Evolutionary conservation across 2,888 invertebrate species (phyloP).

Genomic region (Chymomyza caudatula): DNA sequence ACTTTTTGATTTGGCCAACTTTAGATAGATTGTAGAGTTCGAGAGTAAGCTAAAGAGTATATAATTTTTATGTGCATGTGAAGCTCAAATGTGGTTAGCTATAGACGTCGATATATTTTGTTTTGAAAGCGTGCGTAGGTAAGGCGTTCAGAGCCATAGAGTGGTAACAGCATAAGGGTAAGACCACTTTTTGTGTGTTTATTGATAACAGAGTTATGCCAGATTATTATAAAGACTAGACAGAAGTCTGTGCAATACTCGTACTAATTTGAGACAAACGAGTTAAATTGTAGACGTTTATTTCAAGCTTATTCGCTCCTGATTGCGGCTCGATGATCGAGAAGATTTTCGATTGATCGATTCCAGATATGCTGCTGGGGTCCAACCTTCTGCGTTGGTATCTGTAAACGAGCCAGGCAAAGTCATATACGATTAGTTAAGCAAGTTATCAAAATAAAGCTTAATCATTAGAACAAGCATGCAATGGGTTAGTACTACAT

Average conservation of each 20-base stretch:
- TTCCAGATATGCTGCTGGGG: constrained; percentile 94
- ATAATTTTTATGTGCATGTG: neutral
- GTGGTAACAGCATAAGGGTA: neutral
- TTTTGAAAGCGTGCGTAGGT: constrained; percentile 33
- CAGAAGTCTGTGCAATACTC: neutral
- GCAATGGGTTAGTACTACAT: neutral
- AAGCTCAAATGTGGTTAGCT: constrained; percentile 40
- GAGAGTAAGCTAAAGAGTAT: neutral
- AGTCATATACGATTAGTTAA: neutral
- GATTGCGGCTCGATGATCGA: constrained; percentile 82
- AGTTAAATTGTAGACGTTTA: too few relatives aligned
- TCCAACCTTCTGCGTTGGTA: constrained; percentile 91
- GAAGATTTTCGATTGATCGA: constrained; percentile 85
- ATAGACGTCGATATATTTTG: constrained; percentile 37
- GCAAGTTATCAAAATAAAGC: neutral
- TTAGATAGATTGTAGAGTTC: neutral
- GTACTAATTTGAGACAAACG: neutral
- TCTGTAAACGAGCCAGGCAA: constrained; percentile 75
- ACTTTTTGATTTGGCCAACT: neutral
- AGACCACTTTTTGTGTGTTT: too few relatives aligned
- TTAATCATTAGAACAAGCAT: neutral
- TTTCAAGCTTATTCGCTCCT: constrained; percentile 65
- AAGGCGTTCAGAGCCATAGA: constrained; percentile 15
- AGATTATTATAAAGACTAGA: neutral
- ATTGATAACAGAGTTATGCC: neutral